phyloP scores from a whole-genome alignment of 1,140 invertebrate genomes.

The Pseudomyrmex gracilis region DNA sequence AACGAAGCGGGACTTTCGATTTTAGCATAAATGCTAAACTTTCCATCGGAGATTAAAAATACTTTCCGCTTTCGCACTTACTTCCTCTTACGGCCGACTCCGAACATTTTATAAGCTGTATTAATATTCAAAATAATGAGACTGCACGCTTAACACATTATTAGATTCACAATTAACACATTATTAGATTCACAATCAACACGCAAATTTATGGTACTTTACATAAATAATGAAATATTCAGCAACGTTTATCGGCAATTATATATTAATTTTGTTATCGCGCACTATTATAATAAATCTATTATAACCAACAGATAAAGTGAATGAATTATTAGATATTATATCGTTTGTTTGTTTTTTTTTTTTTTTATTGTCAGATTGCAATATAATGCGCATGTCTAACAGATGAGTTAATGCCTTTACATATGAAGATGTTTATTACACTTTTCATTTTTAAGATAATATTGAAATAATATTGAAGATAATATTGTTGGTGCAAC shows the following conservation, averaged over 20 bases:
- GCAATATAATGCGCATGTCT: background rate
- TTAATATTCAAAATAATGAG: conserved; percentile 10
- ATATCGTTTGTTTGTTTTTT: too few species aligned
- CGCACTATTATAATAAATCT: background rate
- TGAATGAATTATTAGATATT: too few species aligned
- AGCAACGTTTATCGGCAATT: background rate
- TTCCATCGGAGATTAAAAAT: conserved; percentile 60
- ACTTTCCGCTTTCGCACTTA: conserved; percentile 58
- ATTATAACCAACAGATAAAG: too few species aligned
- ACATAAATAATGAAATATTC: too few species aligned
- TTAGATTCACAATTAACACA: background rate
- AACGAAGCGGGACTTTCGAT: conserved; percentile 63
- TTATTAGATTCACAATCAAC: background rate
- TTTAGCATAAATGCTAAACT: conserved; percentile 54
- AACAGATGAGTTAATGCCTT: too few species aligned
- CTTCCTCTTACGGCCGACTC: conserved; percentile 41
- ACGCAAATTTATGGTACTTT: background rate
- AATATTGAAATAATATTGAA: too few species aligned
- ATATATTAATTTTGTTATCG: background rate
- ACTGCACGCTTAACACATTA: conserved; percentile 3
- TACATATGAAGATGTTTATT: too few species aligned
- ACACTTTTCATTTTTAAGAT: too few species aligned
- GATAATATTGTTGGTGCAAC: too few species aligned
- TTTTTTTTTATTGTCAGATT: background rate
- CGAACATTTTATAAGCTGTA: conserved; percentile 14